A percentile compares a stretch with the other conserved stretches of the same genome.
Conservation (phyloP, 2,113 vertebrate species). For the Gyps fulvus region DNA sequence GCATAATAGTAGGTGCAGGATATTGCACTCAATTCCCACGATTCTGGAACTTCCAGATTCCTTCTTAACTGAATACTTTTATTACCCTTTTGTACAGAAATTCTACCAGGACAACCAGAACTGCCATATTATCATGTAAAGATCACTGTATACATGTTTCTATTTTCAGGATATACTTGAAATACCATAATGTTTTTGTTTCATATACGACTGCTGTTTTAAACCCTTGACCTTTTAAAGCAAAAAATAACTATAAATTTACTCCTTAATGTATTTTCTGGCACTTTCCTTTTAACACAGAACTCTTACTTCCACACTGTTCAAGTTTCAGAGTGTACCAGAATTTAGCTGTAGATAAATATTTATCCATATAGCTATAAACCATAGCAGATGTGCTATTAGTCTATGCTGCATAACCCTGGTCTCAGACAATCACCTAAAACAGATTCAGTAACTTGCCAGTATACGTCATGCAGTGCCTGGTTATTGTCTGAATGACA, state of each 20-base stretch:
- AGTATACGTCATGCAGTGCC: background rate
- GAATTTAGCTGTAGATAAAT: background rate
- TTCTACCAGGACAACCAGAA: background rate
- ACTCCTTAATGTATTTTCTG: background rate
- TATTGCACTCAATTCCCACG: background rate
- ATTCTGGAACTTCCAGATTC: background rate
- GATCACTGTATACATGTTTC: background rate
- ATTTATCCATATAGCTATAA: constrained; percentile 2
- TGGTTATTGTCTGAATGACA: background rate
- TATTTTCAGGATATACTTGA: background rate
- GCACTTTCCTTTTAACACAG: background rate
- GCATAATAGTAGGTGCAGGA: background rate
- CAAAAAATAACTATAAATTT: background rate
- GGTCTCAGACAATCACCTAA: background rate
- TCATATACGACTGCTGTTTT: background rate
- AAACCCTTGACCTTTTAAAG: background rate
- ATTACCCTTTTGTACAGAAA: background rate
- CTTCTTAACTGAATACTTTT: background rate
- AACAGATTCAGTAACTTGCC: background rate
- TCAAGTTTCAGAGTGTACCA: background rate
- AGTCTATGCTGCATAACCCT: background rate
- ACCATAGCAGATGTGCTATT: background rate
- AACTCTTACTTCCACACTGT: background rate
- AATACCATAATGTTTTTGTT: background rate
- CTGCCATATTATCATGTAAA: background rate